Percentiles rank a stretch among this genome's conserved stretches.
Conservation (phyloP, 2,888 invertebrate species). For the Trichogramma dendrolimi region DNA sequence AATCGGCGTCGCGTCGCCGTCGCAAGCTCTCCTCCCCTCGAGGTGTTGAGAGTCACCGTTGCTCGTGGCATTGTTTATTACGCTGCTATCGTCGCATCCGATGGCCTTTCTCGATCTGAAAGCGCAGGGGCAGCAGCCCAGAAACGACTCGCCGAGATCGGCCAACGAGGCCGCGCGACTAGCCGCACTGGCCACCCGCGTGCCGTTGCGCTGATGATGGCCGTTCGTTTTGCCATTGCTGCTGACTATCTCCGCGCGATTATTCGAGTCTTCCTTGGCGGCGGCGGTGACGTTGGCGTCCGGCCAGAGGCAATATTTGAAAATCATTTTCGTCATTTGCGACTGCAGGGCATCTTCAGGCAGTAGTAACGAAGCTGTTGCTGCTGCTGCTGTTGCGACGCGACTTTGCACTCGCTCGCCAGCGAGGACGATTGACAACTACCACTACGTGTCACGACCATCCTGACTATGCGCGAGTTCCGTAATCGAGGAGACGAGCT, state of each 20-base stretch:
- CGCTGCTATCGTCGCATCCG: conserved; percentile 35
- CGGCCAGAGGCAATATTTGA: conserved; percentile 46
- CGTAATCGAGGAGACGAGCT: too few relatives aligned
- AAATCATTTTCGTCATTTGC: conserved; percentile 37
- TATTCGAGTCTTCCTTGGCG: conserved; percentile 32
- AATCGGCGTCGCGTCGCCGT: conserved; percentile 26
- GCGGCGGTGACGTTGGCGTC: conserved; percentile 21
- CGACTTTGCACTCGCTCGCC: too few relatives aligned
- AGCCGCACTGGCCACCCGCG: neutral
- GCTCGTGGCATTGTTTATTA: conserved; percentile 19
- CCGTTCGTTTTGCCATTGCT: conserved; percentile 22
- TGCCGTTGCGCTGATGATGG: conserved; percentile 15
- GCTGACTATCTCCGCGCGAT: conserved; percentile 27
- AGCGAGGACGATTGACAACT: too few relatives aligned
- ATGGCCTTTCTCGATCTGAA: conserved; percentile 45
- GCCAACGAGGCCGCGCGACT: conserved; percentile 20
- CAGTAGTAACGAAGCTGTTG: too few relatives aligned
- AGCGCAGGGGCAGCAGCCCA: conserved; percentile 47
- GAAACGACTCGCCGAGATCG: conserved; percentile 37
- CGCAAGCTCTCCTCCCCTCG: neutral
- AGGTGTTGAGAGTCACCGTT: conserved; percentile 31
- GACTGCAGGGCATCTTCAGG: too few relatives aligned
- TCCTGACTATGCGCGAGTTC: too few relatives aligned
- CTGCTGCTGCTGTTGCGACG: too few relatives aligned
- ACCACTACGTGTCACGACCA: too few relatives aligned